These are phyloP conservation scores for Alloscopus bannaensis DNA, from an alignment of 2,888 invertebrate species.

Conservation along the genomic window DNA sequence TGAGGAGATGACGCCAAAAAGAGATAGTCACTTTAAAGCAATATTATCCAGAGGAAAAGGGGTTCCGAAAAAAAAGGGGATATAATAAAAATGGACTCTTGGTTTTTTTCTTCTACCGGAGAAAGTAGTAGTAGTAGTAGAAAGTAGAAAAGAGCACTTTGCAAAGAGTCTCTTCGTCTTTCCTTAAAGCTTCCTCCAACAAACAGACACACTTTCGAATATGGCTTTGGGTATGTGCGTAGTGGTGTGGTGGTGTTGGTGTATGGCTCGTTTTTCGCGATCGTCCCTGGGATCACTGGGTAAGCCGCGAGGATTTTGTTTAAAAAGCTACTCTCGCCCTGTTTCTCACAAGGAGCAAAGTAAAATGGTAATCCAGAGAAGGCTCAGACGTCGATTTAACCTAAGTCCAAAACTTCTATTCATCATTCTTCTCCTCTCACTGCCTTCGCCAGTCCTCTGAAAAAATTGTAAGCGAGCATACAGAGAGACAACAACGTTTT, in stretches of 20 bases:
- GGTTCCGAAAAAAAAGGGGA: slow-evolving; percentile 3
- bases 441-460: slow-evolving; percentile 29
- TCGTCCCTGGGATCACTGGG: slow-evolving; percentile 63
- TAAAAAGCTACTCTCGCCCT: slow-evolving; percentile 63
- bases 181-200: too few relatives aligned
- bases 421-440: slow-evolving; percentile 67
- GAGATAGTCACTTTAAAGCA: slow-evolving; percentile 34
- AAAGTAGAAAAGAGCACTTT: neutral
- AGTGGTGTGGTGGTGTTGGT: too few relatives aligned
- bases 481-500: too few relatives aligned
- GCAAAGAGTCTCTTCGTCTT: too few relatives aligned
- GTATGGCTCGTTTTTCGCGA: slow-evolving; percentile 51
- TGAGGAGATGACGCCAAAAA: slow-evolving; percentile 16
- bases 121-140: slow-evolving; percentile 23
- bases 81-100: slow-evolving; percentile 50
- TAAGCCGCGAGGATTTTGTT: slow-evolving; percentile 64
- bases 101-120: slow-evolving; percentile 15
- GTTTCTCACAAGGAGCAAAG: slow-evolving; percentile 57
- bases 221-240: slow-evolving; percentile 24
- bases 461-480: too few relatives aligned
- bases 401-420: slow-evolving; percentile 72
- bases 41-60: slow-evolving; percentile 14
- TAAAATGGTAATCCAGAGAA: slow-evolving; percentile 63
- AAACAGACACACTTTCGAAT: neutral
- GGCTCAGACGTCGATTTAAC: slow-evolving; percentile 73